These are phyloP conservation scores for Drosophila pruinosa DNA, from an alignment of 1,140 invertebrate genomes.

Conservation along the genomic window DNA sequence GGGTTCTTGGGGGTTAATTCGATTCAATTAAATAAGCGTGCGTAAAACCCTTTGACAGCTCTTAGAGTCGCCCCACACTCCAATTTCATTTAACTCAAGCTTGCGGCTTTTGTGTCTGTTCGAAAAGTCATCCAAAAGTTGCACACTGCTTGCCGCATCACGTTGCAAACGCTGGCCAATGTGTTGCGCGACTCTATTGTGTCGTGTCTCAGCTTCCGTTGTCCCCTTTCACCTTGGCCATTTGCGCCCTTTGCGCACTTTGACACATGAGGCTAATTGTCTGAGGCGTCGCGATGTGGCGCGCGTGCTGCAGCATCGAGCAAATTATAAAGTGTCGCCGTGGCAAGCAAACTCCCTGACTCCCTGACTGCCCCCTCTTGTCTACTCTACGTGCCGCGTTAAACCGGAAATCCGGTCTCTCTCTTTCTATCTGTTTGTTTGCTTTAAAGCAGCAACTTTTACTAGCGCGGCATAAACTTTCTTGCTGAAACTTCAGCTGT, in stretches of 20 bases:
- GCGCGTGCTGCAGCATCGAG: slow-evolving; percentile 52
- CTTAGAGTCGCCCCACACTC: slow-evolving; percentile 22
- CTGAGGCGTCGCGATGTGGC: slow-evolving; percentile 7
- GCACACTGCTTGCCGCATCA: slow-evolving; percentile 68
- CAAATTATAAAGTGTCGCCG: slow-evolving; percentile 74
- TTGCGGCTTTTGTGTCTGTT: slow-evolving; percentile 7
- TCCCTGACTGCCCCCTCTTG: not conserved
- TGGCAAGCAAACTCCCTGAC: not conserved
- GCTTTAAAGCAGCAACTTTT: slow-evolving; percentile 40
- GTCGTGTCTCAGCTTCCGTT: slow-evolving; percentile 68
- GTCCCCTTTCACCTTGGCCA: not conserved
- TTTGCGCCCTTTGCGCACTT: slow-evolving; percentile 62
- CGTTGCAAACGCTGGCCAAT: slow-evolving; percentile 50
- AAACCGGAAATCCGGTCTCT: slow-evolving; percentile 72
- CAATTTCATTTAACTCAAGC: slow-evolving; percentile 9
- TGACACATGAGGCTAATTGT: slow-evolving; percentile 78
- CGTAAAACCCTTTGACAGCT: slow-evolving; percentile 47
- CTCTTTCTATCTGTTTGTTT: slow-evolving; percentile 32
- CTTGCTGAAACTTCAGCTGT: slow-evolving; percentile 15
- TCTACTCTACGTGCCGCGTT: slow-evolving; percentile 37
- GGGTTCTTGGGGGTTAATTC: slow-evolving; percentile 67
- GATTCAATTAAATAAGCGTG: slow-evolving; percentile 70
- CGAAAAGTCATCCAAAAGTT: slow-evolving; percentile 67
- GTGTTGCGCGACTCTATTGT: no score
- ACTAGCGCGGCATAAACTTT: slow-evolving; percentile 53